A percentile compares a stretch with the other conserved stretches of the same genome.
These are phyloP conservation scores for Pseudomugil gertrudae DNA, from an alignment of 2,797 vertebrate species.

Conservation along the genomic window DNA sequence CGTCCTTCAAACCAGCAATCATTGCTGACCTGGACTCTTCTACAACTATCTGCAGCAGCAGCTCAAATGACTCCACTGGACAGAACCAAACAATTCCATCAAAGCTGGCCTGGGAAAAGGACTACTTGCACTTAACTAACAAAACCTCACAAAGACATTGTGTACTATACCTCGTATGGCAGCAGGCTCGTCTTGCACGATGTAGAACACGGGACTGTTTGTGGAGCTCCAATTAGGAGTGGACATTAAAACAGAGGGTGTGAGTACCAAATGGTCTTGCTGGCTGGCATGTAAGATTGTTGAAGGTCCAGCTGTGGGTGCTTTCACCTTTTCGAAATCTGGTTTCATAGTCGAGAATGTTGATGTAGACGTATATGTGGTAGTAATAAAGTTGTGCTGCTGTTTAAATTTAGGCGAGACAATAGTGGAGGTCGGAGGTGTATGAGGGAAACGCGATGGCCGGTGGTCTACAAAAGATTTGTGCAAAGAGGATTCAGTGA, in stretches of 20 bases:
- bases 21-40: slow-evolving; percentile 55
- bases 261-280: neutral
- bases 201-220: slow-evolving; percentile 67
- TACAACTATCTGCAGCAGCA: slow-evolving; percentile 81
- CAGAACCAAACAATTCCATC: slow-evolving; percentile 15
- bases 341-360: slow-evolving; percentile 11
- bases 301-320: slow-evolving; percentile 13
- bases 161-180: slow-evolving; percentile 68
- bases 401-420: slow-evolving; percentile 15
- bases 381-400: neutral
- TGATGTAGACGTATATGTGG: slow-evolving; percentile 2
- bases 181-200: slow-evolving; percentile 75
- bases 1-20: slow-evolving; percentile 59
- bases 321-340: neutral
- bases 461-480: neutral
- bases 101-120: neutral
- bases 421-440: neutral
- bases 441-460: slow-evolving; percentile 8
- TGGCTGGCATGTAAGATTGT: slow-evolving; percentile 1
- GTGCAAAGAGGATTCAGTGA: slow-evolving; percentile 1
- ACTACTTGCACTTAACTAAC: neutral
- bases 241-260: slow-evolving; percentile 14
- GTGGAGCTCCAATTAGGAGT: slow-evolving; percentile 23
- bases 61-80: slow-evolving; percentile 75
- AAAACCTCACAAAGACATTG: neutral